Evolutionary conservation across 2,113 vertebrate genomes (phyloP), one percentile per base, ranked within the genome.

Genomic region (Gopherus evgoodei): DNA sequence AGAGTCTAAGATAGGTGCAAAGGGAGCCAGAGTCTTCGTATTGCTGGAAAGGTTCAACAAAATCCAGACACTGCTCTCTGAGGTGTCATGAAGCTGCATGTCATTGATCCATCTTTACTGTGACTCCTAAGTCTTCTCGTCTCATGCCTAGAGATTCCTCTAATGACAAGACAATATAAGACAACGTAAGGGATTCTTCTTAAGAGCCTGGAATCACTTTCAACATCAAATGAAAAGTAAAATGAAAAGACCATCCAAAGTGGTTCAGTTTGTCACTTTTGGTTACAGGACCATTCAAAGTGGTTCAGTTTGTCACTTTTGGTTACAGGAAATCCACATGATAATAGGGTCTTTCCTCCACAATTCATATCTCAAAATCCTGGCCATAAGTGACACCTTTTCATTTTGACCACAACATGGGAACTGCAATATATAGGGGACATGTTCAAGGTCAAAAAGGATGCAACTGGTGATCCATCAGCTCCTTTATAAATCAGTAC

Each of bases 151-250:
- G 52, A 65, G 56, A 13, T 83, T 90, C 19, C 27, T 29, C 83
- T 12, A 9, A 21, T 4, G 17, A 3, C 59, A 87, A 57, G 19
- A 52, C 22, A 88, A 14, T 83, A 19, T 24, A 17, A 53, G 44
- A 69, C 11, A 76, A 10, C 2, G 29, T 91, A 86, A 81, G 57
- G 5, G 29, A 86, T 84, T 94, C 31, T 65, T 59, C 12, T 87
- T 87, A 80, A 75, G 84, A 38, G 78, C 22, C 17, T 86, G 57
- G 83, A 93, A 49, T 93, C 5, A 29, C 22, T 95, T 92, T 35
- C 4, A 65, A 16, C 83, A 62, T 90, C 56, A 91, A 76, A 57
- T 75, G 22, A 9, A 88, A 1, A 4, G 49, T 14, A 49, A 88
- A 78, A 65, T 81, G 50, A 87, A 69, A 2, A 90, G 44, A 65